Percentiles rank a stretch among this genome's conserved stretches.
Conservation (phyloP, 2,113 vertebrate genomes). For the Epinephelus lanceolatus region DNA sequence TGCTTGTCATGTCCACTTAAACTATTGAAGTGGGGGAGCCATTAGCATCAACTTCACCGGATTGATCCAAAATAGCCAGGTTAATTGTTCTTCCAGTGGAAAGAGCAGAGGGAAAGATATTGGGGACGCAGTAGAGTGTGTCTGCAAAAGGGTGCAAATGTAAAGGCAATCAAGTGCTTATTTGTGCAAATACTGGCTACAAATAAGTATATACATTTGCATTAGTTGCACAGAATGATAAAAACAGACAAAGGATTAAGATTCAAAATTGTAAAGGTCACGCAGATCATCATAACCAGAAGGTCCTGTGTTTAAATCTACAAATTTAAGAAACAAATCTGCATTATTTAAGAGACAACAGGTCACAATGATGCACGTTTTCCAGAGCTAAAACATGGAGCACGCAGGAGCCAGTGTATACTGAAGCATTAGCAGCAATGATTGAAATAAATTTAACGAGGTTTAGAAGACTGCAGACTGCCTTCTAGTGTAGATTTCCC, state of each 20-base stretch:
- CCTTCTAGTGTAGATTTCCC: not conserved
- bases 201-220: not conserved
- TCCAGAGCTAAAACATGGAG: not conserved
- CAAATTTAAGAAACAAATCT: not conserved
- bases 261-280: slow-evolving; percentile 8
- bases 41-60: not conserved
- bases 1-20: slow-evolving; percentile 18
- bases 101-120: not conserved
- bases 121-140: slow-evolving; percentile 1
- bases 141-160: slow-evolving; percentile 11
- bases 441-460: not conserved
- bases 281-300: not conserved
- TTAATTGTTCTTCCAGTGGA: slow-evolving; percentile 45
- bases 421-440: not conserved
- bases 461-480: not conserved
- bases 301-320: not conserved
- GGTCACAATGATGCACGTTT: not conserved
- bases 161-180: slow-evolving; percentile 3
- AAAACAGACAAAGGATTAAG: not conserved
- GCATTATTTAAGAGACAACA: not conserved
- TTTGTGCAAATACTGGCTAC: not conserved
- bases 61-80: slow-evolving; percentile 39
- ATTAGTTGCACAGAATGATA: slow-evolving; percentile 2
- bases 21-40: not conserved
- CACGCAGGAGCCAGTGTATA: not conserved